Percentiles rank a stretch among this genome's conserved stretches.
Evolutionary conservation across 2,888 invertebrate genomes (phyloP).

Genomic region (Syritta pipiens): DNA sequence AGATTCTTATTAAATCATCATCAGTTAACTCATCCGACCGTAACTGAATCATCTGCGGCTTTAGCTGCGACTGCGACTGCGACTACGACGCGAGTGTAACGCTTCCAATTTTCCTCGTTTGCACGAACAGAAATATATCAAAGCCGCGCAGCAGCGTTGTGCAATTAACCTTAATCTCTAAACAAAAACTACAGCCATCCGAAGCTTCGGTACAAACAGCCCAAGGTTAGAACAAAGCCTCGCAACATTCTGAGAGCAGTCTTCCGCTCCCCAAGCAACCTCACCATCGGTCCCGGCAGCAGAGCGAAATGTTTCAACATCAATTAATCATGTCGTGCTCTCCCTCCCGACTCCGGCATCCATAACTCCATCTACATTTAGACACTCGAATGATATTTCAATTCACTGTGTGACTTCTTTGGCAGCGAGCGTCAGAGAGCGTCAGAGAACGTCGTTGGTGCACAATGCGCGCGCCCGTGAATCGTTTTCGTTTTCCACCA

Average conservation of each 20-base stretch:
- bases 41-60: constrained; percentile 46
- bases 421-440: constrained; percentile 34
- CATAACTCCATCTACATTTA: constrained; percentile 64
- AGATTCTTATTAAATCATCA: constrained; percentile 61
- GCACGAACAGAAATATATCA: constrained; percentile 64
- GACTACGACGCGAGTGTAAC: not conserved
- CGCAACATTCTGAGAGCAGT: constrained; percentile 35
- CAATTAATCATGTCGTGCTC: constrained; percentile 67
- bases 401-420: constrained; percentile 64
- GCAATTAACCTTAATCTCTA: constrained; percentile 69
- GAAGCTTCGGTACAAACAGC: constrained; percentile 7
- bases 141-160: constrained; percentile 34
- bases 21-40: constrained; percentile 38
- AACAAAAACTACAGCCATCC: constrained; percentile 34
- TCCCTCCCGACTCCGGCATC: constrained; percentile 35
- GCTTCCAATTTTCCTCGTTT: constrained; percentile 58
- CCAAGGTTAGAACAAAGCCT: constrained; percentile 58
- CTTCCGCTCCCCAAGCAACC: constrained; percentile 21
- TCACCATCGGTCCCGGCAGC: too few relatives aligned
- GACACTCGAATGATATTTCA: constrained; percentile 68
- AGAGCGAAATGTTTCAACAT: constrained; percentile 60
- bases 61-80: not conserved
- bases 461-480: constrained; percentile 40
- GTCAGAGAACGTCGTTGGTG: constrained; percentile 59
- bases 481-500: too few relatives aligned